Evolutionary conservation across 2,113 vertebrate species (phyloP).

Genomic region (Acinonyx jubatus): DNA sequence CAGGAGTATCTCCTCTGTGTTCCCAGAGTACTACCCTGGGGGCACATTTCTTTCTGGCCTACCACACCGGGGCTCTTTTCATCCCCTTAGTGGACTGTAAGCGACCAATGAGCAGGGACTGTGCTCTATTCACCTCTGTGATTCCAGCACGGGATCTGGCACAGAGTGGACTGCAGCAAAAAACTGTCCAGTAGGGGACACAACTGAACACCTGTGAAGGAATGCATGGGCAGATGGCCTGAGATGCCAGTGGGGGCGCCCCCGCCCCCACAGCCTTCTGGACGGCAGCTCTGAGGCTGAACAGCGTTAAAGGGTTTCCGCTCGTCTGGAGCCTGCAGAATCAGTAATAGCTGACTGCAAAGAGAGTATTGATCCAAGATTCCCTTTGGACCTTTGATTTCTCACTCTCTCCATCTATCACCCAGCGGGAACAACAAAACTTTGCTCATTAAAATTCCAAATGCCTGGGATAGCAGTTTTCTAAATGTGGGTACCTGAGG

Average conservation of each 20-base stretch:
- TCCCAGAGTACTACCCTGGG: neutral
- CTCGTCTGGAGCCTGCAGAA: neutral
- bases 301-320: neutral
- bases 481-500: neutral
- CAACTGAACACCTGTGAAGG: neutral
- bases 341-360: conserved; percentile 52
- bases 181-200: neutral
- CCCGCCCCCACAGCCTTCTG: neutral
- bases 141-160: neutral
- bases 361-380: conserved; percentile 60
- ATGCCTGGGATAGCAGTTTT: conserved; percentile 41
- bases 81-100: neutral
- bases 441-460: conserved; percentile 35
- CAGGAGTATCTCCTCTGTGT: neutral
- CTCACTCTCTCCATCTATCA: conserved; percentile 62
- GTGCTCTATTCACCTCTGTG: neutral
- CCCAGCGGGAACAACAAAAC: neutral
- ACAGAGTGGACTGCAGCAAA: neutral
- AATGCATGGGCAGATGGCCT: fast-evolving
- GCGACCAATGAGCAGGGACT: neutral
- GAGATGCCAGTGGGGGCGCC: neutral
- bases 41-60: neutral
- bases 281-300: neutral
- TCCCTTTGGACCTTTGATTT: conserved; percentile 60
- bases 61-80: neutral